Evolutionary conservation across 2,797 vertebrate genomes (phyloP).

Genomic region (Threskiornis aethiopicus): DNA sequence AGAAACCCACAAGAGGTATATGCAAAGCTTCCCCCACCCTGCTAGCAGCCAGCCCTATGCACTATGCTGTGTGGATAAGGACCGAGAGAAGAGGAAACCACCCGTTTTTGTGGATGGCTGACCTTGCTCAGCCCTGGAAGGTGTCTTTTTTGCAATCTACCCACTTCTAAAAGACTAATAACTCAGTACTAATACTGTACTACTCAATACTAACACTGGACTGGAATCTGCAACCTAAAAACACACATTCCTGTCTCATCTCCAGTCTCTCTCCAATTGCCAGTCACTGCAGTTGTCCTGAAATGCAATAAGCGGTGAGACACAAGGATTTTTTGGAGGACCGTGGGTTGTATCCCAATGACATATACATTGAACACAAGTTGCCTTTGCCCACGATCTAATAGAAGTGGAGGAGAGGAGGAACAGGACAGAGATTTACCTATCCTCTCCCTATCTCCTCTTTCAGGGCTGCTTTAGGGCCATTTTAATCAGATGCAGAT

Average conservation of each 20-base stretch:
- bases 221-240: not conserved
- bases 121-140: not conserved
- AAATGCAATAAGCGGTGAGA: not conserved
- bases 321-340: not conserved
- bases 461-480: not conserved
- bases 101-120: fast-evolving
- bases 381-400: not conserved
- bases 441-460: not conserved
- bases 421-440: not conserved
- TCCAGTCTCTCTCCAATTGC: fast-evolving
- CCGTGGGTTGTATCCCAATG: not conserved
- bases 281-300: not conserved
- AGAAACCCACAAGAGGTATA: not conserved
- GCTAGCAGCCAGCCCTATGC: not conserved
- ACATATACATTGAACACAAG: not conserved
- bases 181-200: not conserved
- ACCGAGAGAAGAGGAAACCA: not conserved
- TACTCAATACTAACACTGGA: not conserved
- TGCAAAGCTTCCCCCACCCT: not conserved
- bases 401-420: not conserved
- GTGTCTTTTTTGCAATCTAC: not conserved
- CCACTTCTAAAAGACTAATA: not conserved
- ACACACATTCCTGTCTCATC: not conserved
- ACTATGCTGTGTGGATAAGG: not conserved
- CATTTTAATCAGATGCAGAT: not conserved